Base-by-base conservation (phyloP, 2,888 invertebrate genomes). In the Orchesellides sinensis region DNA sequence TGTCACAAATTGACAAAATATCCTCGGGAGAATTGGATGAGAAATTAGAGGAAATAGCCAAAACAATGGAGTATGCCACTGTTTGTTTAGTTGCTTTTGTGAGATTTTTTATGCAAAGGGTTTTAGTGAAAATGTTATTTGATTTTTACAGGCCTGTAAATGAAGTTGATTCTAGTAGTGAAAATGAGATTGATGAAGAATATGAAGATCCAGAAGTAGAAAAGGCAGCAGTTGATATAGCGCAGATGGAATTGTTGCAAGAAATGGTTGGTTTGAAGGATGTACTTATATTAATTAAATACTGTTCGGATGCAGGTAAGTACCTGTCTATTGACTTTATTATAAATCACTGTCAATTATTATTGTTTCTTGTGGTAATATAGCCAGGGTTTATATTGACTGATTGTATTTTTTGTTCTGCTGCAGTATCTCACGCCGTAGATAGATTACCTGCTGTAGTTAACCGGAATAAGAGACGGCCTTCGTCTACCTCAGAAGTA, bases 241-340 rank as follows among this genome's bases (percentile, higher is more conserved):
- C 10, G 2, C 56, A 61, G 14, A 8, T 27, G 12, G 68, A 68
- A 23, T 1, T 59, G 14, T 54, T 45, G 10, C 29, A 68, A 23
- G 4, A 47, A n/a, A 69, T 69, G 4, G 49, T 61, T 12, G 77
- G 77, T 2, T 10, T 59, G 1, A 66, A 77, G 10, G 77, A 77
- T 21, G 77, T 68, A 8, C 19, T 77, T 25, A 3, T 27, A 3
- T 19, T 77, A 14, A 21, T 23, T 1, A 68, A 61, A 59, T 77
- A 77, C 32, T 77, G 77, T 27, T 2, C 12, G 4, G 68, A 68
- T 23, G 77, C 77, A 29, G 77, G 77, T 59, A 68, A 29, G 56
- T n/a, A n/a, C n/a, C n/a, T n/a, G n/a, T n/a, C n/a, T n/a, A n/a
- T n/a, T n/a, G n/a, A n/a, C n/a, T n/a, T n/a, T n/a, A n/a, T n/a